Base-by-base conservation (phyloP, 2,797 vertebrate species). In the Lepilemur septentrionalis region DNA sequence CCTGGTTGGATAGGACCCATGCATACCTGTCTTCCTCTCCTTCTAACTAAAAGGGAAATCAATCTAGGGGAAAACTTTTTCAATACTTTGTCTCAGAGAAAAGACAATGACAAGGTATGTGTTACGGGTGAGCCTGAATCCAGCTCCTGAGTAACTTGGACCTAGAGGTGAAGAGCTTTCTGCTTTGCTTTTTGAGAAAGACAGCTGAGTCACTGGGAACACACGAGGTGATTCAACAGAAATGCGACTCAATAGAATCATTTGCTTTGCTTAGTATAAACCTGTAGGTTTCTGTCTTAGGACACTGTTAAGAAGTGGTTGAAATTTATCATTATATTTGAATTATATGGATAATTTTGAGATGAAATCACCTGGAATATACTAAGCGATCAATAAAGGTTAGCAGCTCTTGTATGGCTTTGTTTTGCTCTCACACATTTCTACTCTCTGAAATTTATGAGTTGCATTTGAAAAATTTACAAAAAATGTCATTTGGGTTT, bases 381-480 rank as follows among this genome's bases (percentile, higher is more conserved):
- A 9, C 14, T 18, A 30, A 93, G 14, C 46, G 52, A 75, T 91
- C 57, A 22, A 18, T 69, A 94, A 91, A 92, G 4, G 10, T 38
- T 67, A 23, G 11, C 41, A n/a, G 55, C 10, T 30, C 18, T 55
- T 38, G 17, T 5, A 20, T 46, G 61, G 6, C 7, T 57, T 72
- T 43, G 35, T 95, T 86, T 92, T 52, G 22, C 14, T 93, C 69
- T 78, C 43, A 55, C 5, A 25, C 0, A n/a, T 46, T 10, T 12
- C 91, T 79, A 57, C 73, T 83, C 73, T 91, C 63, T 91, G 41
- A 20, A 70, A 89, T 94, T 61, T 83, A 46, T 87, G 48, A 80
- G 22, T 35, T 78, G 13, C 38, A 32, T 81, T 55, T 94, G 59
- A 91, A 89, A 48, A 94, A 78, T 81, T 89, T 48, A 88, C 32